Conservation (phyloP, 2,888 invertebrate species). For the Atrina japonica region DNA sequence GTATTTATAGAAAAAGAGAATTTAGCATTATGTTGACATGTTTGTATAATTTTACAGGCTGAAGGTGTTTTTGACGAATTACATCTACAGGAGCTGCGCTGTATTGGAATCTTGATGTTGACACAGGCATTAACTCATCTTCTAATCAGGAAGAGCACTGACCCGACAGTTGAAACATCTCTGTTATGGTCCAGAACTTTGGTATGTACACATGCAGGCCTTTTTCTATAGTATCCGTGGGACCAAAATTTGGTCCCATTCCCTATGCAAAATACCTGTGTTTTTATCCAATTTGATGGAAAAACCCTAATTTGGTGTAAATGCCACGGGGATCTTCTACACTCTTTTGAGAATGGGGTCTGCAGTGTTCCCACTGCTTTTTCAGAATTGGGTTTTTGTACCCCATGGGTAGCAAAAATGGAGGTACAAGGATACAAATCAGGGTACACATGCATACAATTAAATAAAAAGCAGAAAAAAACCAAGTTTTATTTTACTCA, state of each 20-base stretch:
- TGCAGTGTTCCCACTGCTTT: too few relatives aligned
- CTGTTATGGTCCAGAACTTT: slow-evolving; percentile 30
- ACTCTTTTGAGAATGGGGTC: too few relatives aligned
- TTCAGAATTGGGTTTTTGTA: too few relatives aligned
- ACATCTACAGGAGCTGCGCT: slow-evolving; percentile 25
- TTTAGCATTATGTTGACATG: neutral
- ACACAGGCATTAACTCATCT: slow-evolving; percentile 9
- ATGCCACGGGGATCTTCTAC: too few relatives aligned
- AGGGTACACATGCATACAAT: too few relatives aligned
- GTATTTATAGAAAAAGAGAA: neutral
- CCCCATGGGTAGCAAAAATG: too few relatives aligned
- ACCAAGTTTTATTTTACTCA: too few relatives aligned
- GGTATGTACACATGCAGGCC: neutral
- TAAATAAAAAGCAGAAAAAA: too few relatives aligned
- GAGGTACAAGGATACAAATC: too few relatives aligned
- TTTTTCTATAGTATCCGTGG: neutral
- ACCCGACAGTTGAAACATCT: slow-evolving; percentile 19
- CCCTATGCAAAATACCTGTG: too few relatives aligned
- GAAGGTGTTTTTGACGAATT: slow-evolving; percentile 12
- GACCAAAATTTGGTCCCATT: neutral
- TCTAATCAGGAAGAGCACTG: slow-evolving; percentile 3
- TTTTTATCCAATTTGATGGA: too few relatives aligned
- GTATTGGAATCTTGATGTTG: slow-evolving; percentile 23
- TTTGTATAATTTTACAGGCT: neutral
- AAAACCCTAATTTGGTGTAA: too few relatives aligned